Conservation (phyloP, 2,797 vertebrate species). For the Lepus townsendii region DNA sequence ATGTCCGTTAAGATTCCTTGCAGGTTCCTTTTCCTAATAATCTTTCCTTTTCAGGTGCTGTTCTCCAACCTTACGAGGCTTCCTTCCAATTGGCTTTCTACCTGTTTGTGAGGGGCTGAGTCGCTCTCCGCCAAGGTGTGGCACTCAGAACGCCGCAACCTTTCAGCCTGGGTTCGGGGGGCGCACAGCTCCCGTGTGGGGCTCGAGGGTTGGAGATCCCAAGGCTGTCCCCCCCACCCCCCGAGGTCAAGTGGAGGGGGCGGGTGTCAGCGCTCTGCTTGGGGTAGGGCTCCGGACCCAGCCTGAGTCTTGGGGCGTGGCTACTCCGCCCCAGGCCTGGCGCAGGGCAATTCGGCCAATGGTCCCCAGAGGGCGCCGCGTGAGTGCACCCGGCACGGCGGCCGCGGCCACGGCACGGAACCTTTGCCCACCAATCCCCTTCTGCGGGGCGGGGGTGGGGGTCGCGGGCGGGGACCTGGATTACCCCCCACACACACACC, state of each 20-base stretch:
- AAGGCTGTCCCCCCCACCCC: too few relatives aligned
- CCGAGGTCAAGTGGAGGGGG: background rate
- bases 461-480: background rate
- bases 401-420: background rate
- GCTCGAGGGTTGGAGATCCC: too few relatives aligned
- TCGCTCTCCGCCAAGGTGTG: background rate
- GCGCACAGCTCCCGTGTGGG: background rate
- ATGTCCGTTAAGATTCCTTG: background rate
- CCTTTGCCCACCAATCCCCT: background rate
- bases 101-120: background rate
- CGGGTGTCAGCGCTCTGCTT: fast-evolving
- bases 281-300: fast-evolving
- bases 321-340: fast-evolving
- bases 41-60: slow-evolving; percentile 8
- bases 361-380: slow-evolving; percentile 33
- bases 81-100: background rate
- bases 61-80: background rate
- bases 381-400: background rate
- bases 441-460: background rate
- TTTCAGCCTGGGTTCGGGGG: background rate
- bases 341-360: background rate
- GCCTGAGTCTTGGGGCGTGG: fast-evolving
- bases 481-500: too few relatives aligned
- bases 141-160: background rate
- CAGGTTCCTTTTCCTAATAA: slow-evolving; percentile 1